A percentile compares a stretch with the other conserved stretches of the same genome.
phyloP scores from a whole-genome alignment of 1,140 invertebrate species.

The Pachypeltis micranthus region DNA sequence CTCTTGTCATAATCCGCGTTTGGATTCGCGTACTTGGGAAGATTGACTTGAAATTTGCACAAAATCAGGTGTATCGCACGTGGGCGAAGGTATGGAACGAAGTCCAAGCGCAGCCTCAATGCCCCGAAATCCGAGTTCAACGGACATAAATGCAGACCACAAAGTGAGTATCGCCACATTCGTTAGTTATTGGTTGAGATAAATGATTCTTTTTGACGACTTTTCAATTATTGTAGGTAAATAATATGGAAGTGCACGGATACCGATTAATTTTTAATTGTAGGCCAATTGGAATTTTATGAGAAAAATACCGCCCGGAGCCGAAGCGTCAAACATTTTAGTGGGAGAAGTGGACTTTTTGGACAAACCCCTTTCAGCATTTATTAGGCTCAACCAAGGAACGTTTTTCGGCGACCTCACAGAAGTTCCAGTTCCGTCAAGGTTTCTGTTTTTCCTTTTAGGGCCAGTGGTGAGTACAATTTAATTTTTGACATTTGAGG shows the following conservation, averaged over 20 bases:
- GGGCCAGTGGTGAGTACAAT: constrained; percentile 71
- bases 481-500: too few relatives aligned
- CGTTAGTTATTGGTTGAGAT: neutral
- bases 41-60: too few relatives aligned
- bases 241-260: neutral
- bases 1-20: too few relatives aligned
- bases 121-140: constrained; percentile 59
- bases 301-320: constrained; percentile 92
- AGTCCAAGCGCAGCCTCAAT: constrained; percentile 45
- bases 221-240: neutral
- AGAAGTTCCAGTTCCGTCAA: constrained; percentile 91
- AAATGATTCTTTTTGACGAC: neutral
- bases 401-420: constrained; percentile 88
- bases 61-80: too few relatives aligned
- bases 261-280: neutral
- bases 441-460: constrained; percentile 89
- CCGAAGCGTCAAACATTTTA: constrained; percentile 93
- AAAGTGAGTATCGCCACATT: neutral
- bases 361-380: constrained; percentile 78
- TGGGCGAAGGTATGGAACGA: constrained; percentile 17
- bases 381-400: constrained; percentile 81
- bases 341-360: constrained; percentile 97
- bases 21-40: too few relatives aligned
- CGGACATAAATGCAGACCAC: constrained; percentile 50
- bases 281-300: constrained; percentile 85